phyloP scores from a whole-genome alignment of 1,140 invertebrate genomes.

The Spodoptera litura region DNA sequence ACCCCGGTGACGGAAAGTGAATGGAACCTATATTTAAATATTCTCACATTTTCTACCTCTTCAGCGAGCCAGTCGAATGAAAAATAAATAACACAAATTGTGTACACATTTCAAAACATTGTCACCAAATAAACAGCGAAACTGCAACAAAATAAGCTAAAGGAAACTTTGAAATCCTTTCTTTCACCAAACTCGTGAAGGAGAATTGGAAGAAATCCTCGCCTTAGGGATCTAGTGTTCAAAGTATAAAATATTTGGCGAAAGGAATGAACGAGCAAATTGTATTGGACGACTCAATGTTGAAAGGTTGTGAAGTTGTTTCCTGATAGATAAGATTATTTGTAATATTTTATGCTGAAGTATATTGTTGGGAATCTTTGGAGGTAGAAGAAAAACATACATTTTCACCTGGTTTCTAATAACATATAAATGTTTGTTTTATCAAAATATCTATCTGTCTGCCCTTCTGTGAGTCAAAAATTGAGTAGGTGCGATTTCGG shows the following conservation, averaged over 20 bases:
- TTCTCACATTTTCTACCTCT: too few species aligned
- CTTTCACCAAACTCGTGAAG: constrained; percentile 11
- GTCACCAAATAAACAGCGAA: background rate
- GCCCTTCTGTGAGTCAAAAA: too few species aligned
- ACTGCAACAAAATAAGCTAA: background rate
- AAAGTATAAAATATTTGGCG: constrained; percentile 1
- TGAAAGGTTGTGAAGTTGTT: background rate
- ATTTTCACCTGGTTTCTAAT: too few species aligned
- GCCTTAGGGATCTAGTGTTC: constrained; percentile 8
- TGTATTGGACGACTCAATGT: constrained; percentile 22
- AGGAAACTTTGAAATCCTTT: constrained; percentile 6
- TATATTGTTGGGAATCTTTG: too few species aligned
- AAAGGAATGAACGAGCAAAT: constrained; percentile 27
- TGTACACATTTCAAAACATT: background rate
- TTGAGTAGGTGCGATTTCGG: too few species aligned
- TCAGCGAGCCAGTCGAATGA: background rate
- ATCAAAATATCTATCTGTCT: too few species aligned
- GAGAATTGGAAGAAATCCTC: constrained; percentile 3
- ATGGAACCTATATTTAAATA: too few species aligned
- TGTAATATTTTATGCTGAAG: too few species aligned
- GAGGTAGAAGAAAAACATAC: too few species aligned
- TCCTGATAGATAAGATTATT: too few species aligned
- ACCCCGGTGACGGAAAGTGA: too few species aligned
- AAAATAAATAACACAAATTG: background rate
- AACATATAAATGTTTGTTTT: too few species aligned